Evolutionary conservation across 2,113 vertebrate genomes (phyloP).

Genomic region (Murina feae): DNA sequence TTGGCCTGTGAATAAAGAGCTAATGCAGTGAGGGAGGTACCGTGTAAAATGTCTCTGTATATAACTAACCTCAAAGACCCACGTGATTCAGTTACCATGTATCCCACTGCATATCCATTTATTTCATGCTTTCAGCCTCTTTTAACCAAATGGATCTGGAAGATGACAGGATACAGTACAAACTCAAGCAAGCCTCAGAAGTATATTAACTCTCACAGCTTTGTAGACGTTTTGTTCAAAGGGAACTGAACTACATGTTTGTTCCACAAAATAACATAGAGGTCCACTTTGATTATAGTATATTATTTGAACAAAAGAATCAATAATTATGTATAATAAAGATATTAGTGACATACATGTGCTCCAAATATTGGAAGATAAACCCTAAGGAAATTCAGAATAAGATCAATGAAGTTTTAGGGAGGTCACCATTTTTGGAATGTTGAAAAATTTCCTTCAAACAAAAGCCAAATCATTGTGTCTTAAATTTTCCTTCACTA

Average conservation of each 20-base stretch:
- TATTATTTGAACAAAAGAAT: background rate
- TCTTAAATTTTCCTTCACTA: background rate
- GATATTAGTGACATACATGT: background rate
- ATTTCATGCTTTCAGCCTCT: background rate
- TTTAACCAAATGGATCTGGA: background rate
- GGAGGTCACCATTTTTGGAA: background rate
- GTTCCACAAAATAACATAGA: background rate
- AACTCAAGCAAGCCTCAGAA: background rate
- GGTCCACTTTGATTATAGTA: background rate
- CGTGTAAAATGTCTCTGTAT: background rate
- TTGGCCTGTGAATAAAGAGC: background rate
- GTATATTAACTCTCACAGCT: background rate
- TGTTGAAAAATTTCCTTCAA: background rate
- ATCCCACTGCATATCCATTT: background rate
- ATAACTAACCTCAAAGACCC: background rate
- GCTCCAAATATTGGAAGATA: background rate
- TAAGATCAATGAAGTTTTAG: background rate
- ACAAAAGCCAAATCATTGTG: background rate
- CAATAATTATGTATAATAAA: background rate
- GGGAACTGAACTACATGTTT: background rate
- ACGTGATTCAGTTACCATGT: background rate
- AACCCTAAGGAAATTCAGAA: background rate
- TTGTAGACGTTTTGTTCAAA: background rate
- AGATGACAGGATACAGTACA: background rate
- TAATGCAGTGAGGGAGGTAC: background rate